Conservation (phyloP, 53 echinoderm and acorn worm species). For the Henricia sp. region DNA sequence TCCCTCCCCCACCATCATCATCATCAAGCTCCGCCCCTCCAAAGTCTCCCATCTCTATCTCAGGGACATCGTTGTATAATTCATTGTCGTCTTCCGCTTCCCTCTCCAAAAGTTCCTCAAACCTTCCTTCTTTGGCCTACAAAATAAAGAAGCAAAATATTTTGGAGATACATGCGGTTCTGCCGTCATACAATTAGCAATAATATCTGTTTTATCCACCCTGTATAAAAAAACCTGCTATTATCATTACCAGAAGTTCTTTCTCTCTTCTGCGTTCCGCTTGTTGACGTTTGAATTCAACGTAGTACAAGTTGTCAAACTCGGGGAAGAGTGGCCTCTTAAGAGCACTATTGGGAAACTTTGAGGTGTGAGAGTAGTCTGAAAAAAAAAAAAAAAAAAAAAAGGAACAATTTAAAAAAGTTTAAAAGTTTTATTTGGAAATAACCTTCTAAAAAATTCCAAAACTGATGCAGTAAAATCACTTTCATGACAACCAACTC, state of each 20-base stretch:
- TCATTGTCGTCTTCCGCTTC: slow-evolving; percentile 70
- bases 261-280: slow-evolving; percentile 74
- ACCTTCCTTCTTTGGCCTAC: slow-evolving; percentile 71
- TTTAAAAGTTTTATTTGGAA: too few relatives aligned
- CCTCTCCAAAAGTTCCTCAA: slow-evolving; percentile 65
- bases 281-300: slow-evolving; percentile 78
- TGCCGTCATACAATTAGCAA: too few relatives aligned
- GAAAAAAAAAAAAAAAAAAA: background rate
- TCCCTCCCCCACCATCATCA: slow-evolving; percentile 63
- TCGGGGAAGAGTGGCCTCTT: slow-evolving; percentile 83
- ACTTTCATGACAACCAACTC: too few relatives aligned
- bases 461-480: too few relatives aligned
- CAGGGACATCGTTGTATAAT: slow-evolving; percentile 1
- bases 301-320: slow-evolving; percentile 85
- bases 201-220: too few relatives aligned
- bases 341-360: slow-evolving; percentile 77
- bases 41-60: slow-evolving; percentile 15
- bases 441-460: too few relatives aligned
- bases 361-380: slow-evolving; percentile 86
- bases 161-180: too few relatives aligned
- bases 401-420: background rate
- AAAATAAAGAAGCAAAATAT: background rate
- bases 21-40: slow-evolving; percentile 32
- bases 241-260: slow-evolving; percentile 74
- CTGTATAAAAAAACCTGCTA: too few relatives aligned